phyloP scores from a whole-genome alignment of 1,140 invertebrate genomes.

The Drosophila repleta region DNA sequence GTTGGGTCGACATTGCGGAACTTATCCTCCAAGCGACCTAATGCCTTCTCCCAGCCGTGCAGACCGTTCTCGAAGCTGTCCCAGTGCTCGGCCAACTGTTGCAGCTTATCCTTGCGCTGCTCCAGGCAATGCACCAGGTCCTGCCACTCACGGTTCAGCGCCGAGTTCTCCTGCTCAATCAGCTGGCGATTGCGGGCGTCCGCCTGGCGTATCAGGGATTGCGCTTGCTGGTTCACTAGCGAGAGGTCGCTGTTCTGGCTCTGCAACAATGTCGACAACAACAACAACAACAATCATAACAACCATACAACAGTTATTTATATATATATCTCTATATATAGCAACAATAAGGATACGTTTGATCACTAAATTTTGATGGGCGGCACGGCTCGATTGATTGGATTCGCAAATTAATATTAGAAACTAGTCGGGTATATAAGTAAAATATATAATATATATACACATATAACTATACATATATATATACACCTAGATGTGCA shows the following conservation, averaged over 20 bases:
- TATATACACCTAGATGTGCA: constrained; percentile 1
- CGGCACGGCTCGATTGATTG: background rate
- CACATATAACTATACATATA: background rate
- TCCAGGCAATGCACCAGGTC: constrained; percentile 89
- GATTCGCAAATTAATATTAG: background rate
- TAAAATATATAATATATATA: constrained; percentile 11
- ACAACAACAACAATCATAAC: constrained; percentile 26
- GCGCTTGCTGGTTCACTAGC: constrained; percentile 87
- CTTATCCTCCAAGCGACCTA: constrained; percentile 88
- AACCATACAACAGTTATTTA: background rate
- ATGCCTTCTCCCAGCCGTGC: constrained; percentile 86
- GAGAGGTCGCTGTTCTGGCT: constrained; percentile 77
- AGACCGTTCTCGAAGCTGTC: constrained; percentile 90
- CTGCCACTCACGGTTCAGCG: constrained; percentile 90
- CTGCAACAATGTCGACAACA: constrained; percentile 48
- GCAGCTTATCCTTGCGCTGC: constrained; percentile 86
- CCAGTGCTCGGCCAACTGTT: constrained; percentile 90
- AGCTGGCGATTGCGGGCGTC: constrained; percentile 86
- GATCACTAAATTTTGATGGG: constrained; percentile 4
- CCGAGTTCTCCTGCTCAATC: constrained; percentile 87
- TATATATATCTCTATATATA: too few species aligned
- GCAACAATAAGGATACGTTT: too few species aligned
- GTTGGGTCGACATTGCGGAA: constrained; percentile 89
- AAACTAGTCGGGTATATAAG: background rate
- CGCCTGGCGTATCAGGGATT: constrained; percentile 87